Percentiles rank a stretch among this genome's conserved stretches.
Evolutionary conservation across 2,797 vertebrate species (phyloP).

Genomic region (Alectoris magna): DNA sequence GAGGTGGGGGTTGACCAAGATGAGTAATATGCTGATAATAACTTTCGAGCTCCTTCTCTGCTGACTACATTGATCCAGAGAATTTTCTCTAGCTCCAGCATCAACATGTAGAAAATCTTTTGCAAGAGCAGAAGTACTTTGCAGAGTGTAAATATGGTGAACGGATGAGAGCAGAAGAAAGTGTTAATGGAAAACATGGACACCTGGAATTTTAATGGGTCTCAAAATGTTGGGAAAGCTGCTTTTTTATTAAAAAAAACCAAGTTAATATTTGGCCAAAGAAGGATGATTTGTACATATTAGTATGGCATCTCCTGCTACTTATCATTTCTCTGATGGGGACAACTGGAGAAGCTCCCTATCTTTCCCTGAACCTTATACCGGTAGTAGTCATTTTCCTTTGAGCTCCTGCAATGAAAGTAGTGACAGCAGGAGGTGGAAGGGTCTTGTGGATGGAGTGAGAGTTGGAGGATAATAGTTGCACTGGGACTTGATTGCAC

Average conservation of each 20-base stretch:
- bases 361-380: not conserved
- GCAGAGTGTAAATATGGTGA: not conserved
- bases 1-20: not conserved
- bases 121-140: not conserved
- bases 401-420: not conserved
- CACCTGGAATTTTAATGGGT: not conserved
- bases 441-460: not conserved
- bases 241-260: not conserved
- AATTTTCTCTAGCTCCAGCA: not conserved
- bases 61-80: constrained; percentile 1
- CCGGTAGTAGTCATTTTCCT: not conserved
- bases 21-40: not conserved
- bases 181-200: not conserved
- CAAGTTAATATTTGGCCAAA: too few species aligned
- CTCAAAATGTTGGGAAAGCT: not conserved
- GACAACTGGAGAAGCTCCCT: not conserved
- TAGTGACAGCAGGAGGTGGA: not conserved
- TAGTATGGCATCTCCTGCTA: not conserved
- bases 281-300: not conserved
- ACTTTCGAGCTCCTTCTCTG: not conserved
- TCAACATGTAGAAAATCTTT: not conserved
- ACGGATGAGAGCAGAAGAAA: not conserved
- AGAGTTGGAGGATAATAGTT: not conserved
- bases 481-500: not conserved
- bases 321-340: not conserved